These are phyloP conservation scores for Daptonema setosum DNA, from an alignment of 2,888 invertebrate species.

Conservation along the genomic window DNA sequence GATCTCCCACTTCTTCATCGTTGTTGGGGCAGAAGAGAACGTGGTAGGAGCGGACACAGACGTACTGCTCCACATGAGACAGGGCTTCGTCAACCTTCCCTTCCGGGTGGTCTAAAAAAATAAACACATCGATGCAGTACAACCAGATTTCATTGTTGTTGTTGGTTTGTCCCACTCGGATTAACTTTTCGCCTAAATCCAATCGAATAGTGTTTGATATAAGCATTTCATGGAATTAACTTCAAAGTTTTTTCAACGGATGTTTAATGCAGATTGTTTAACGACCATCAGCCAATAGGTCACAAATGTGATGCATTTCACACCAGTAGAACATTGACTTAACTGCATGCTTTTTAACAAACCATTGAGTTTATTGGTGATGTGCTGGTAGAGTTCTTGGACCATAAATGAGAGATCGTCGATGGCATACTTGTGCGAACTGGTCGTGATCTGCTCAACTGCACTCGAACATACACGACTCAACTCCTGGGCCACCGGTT, in stretches of 20 bases:
- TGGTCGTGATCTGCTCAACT: neutral
- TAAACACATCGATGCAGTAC: neutral
- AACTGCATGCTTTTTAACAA: too few relatives aligned
- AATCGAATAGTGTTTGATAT: too few relatives aligned
- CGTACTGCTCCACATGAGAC: conserved; percentile 76
- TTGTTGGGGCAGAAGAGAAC: conserved; percentile 58
- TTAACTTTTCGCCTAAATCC: too few relatives aligned
- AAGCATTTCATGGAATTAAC: too few relatives aligned
- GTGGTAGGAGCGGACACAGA: conserved; percentile 70
- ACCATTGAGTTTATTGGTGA: conserved; percentile 41
- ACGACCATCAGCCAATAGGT: too few relatives aligned
- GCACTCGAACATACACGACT: conserved; percentile 22
- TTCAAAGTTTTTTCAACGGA: too few relatives aligned
- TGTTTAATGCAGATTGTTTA: too few relatives aligned
- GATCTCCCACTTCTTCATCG: conserved; percentile 71
- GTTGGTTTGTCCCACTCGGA: too few relatives aligned
- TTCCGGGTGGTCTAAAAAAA: too few relatives aligned
- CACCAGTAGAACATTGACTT: too few relatives aligned
- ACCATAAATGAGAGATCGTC: conserved; percentile 71
- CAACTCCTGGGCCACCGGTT: conserved; percentile 32
- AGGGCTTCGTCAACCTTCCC: conserved; percentile 56
- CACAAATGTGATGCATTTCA: too few relatives aligned
- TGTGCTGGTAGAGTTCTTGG: conserved; percentile 64
- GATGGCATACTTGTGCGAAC: conserved; percentile 36
- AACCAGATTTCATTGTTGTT: too few relatives aligned